These are phyloP conservation scores for Cataglyphis cursor DNA, from an alignment of 2,888 invertebrate species.

Conservation along the genomic window DNA sequence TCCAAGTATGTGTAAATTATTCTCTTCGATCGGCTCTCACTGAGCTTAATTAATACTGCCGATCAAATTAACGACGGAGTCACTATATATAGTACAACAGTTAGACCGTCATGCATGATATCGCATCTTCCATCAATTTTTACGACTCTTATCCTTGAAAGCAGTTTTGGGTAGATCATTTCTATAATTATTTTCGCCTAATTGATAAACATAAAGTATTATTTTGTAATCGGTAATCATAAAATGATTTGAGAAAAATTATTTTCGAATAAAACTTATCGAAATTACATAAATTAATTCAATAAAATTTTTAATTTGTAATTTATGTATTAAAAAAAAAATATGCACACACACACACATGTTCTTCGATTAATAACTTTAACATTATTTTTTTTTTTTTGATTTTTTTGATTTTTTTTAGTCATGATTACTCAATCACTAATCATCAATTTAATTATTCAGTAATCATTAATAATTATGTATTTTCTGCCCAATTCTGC, in stretches of 20 bases:
- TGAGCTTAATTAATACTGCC: conserved; percentile 16
- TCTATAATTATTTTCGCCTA: not conserved
- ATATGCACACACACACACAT: not conserved
- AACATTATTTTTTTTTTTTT: not conserved
- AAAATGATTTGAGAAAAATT: not conserved
- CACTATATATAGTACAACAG: conserved; percentile 41
- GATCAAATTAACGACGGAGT: conserved; percentile 18
- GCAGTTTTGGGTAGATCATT: conserved; percentile 22
- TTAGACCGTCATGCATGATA: conserved; percentile 42
- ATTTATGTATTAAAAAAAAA: not conserved
- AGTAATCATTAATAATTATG: not conserved
- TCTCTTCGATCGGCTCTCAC: conserved; percentile 37
- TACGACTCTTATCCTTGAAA: not conserved
- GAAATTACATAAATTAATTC: not conserved
- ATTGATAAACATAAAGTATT: conserved; percentile 1
- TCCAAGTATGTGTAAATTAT: conserved; percentile 39
- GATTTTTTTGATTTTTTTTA: not conserved
- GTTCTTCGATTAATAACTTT: not conserved
- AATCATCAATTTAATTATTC: conserved; percentile 2
- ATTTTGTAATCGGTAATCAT: not conserved
- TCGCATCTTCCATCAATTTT: not conserved
- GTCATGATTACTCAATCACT: not conserved
- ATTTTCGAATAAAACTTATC: not conserved
- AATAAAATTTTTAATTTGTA: not conserved
- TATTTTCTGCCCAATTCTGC: conserved; percentile 22